Conservation (phyloP, 2,797 vertebrate species). For the Rhadinocentrus ornatus region DNA sequence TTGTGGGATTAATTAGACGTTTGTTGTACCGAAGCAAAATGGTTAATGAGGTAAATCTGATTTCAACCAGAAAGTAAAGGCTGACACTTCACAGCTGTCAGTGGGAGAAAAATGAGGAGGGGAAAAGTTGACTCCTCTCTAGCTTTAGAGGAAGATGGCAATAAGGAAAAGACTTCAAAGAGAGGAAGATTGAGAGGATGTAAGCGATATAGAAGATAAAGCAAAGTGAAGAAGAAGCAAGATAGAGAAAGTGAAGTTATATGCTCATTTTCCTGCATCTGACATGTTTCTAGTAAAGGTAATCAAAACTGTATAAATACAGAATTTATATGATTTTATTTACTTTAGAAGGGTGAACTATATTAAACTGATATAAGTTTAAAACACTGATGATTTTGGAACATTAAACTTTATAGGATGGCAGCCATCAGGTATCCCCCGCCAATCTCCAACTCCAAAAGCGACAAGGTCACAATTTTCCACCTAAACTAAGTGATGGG, state of each 20-base stretch:
- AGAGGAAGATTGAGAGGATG: neutral
- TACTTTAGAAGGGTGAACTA: no score
- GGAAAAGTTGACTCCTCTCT: neutral
- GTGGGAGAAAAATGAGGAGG: neutral
- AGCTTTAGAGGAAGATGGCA: neutral
- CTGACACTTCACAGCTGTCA: neutral
- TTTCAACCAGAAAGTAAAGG: slow-evolving; percentile 21
- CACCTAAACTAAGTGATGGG: no score
- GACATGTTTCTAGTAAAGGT: no score
- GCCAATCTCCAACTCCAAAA: no score
- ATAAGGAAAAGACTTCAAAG: neutral
- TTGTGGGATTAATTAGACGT: slow-evolving; percentile 20
- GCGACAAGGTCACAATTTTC: no score
- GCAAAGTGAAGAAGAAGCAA: neutral
- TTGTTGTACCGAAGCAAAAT: neutral
- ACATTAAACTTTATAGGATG: no score
- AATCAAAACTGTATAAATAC: no score
- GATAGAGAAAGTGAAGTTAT: neutral
- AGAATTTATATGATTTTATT: no score
- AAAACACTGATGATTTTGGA: no score
- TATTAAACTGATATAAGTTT: no score
- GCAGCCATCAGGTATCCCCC: no score
- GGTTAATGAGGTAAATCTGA: slow-evolving; percentile 1
- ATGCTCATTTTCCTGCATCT: no score
- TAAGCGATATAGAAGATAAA: neutral